Percentiles rank a stretch among this genome's conserved stretches.
Evolutionary conservation across 37 sponge, comb jelly and placozoan genomes (phyloP).

Genomic region (Aphrocallistes beatrix): DNA sequence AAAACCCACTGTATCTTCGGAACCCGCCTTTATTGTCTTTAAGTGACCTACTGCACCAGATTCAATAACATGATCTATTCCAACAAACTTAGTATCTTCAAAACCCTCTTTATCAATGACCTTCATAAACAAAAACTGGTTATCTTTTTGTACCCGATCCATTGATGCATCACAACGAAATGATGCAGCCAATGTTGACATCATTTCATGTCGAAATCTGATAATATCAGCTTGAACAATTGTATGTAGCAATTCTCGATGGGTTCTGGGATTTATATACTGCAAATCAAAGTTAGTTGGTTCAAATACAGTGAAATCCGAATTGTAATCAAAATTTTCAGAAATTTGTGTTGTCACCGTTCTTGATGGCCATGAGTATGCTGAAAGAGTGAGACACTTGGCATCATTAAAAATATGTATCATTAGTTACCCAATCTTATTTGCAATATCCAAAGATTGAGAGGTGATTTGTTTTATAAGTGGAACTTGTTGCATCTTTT

Average conservation of each 20-base stretch:
- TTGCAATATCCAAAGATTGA: background rate
- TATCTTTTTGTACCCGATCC: background rate
- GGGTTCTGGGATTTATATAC: background rate
- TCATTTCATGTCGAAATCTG: background rate
- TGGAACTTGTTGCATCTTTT: background rate
- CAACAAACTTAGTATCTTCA: background rate
- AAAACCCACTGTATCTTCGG: slow-evolving; percentile 9
- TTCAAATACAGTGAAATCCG: background rate
- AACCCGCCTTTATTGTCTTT: background rate
- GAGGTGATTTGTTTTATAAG: background rate
- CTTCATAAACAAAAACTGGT: background rate
- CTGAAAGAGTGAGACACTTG: background rate
- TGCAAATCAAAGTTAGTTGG: background rate
- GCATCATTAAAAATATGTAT: slow-evolving; percentile 11
- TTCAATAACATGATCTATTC: background rate
- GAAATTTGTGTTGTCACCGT: background rate
- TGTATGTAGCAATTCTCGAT: background rate
- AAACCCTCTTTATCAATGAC: background rate
- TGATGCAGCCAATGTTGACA: background rate
- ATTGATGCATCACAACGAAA: slow-evolving; percentile 1
- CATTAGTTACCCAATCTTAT: background rate
- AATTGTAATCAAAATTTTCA: background rate
- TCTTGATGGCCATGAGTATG: background rate
- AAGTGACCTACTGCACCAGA: background rate
- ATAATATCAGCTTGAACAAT: background rate